phyloP scores from a whole-genome alignment of 2,888 invertebrate genomes.

The Hanleya hanleyi region DNA sequence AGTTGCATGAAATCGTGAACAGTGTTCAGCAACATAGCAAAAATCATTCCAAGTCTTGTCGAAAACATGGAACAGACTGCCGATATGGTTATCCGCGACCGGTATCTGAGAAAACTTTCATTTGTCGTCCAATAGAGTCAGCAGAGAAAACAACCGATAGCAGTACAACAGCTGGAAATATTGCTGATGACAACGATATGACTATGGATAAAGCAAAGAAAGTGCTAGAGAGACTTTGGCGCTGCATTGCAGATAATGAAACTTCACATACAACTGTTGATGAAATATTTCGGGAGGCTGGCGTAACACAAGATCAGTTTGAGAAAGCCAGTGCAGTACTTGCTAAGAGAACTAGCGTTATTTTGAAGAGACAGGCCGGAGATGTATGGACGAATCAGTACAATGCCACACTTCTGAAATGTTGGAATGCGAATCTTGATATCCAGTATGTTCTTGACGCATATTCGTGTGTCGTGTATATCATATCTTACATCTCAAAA shows the following conservation, averaged over 20 bases:
- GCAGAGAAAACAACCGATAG: neutral
- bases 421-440: too few species aligned
- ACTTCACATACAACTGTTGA: neutral
- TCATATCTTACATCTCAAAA: neutral
- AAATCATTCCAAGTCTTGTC: too few species aligned
- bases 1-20: neutral
- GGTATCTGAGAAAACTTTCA: neutral
- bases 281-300: neutral
- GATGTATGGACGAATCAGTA: too few species aligned
- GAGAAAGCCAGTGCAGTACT: neutral
- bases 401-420: too few species aligned
- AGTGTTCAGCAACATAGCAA: too few species aligned
- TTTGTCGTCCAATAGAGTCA: neutral
- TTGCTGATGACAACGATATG: neutral
- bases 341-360: too few species aligned
- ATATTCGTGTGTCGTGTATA: too few species aligned
- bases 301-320: neutral
- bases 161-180: neutral
- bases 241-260: neutral
- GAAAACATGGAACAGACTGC: too few species aligned
- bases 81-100: neutral
- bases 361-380: too few species aligned
- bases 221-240: neutral
- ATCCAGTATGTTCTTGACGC: too few species aligned
- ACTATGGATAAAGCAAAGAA: neutral